A percentile compares a stretch with the other conserved stretches of the same genome.
phyloP scores from a whole-genome alignment of 1,140 invertebrate genomes.

The Scaptomyza pallida region DNA sequence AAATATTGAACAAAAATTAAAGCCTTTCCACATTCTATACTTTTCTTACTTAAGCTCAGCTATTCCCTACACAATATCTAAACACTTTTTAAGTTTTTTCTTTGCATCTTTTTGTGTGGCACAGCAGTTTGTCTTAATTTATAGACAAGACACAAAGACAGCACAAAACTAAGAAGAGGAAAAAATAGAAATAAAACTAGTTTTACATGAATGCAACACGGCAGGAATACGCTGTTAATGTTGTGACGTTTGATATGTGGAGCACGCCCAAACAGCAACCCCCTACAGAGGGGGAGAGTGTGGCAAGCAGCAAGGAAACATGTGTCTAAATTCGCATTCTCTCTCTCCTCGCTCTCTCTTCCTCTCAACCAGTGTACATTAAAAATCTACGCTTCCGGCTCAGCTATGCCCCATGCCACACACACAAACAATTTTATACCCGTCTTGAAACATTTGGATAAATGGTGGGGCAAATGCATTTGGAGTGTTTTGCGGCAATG shows the following conservation, averaged over 20 bases:
- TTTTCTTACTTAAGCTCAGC: not conserved
- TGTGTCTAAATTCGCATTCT: slow-evolving; percentile 75
- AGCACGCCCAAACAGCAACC: slow-evolving; percentile 43
- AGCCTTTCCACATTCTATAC: not conserved
- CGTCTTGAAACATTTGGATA: slow-evolving; percentile 25
- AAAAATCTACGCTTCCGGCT: slow-evolving; percentile 78
- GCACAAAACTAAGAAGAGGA: not conserved
- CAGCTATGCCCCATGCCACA: slow-evolving; percentile 5
- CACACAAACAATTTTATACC: not conserved
- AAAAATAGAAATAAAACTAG: slow-evolving; percentile 23
- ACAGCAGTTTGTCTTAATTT: slow-evolving; percentile 42
- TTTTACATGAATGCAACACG: slow-evolving; percentile 40
- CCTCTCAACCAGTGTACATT: slow-evolving; percentile 59
- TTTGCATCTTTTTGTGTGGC: not conserved
- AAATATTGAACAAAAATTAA: too few relatives aligned
- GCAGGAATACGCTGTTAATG: slow-evolving; percentile 32
- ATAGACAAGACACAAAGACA: slow-evolving; percentile 15
- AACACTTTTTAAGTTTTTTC: not conserved
- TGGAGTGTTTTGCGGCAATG: slow-evolving; percentile 79
- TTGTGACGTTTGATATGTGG: slow-evolving; percentile 61
- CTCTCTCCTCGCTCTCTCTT: slow-evolving; percentile 26
- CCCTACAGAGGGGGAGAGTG: slow-evolving; percentile 9
- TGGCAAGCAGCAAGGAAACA: slow-evolving; percentile 55
- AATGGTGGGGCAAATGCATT: slow-evolving; percentile 74
- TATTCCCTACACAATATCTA: not conserved